Base-by-base conservation (phyloP, 2,888 invertebrate species). In the Drosophila cognata region DNA sequence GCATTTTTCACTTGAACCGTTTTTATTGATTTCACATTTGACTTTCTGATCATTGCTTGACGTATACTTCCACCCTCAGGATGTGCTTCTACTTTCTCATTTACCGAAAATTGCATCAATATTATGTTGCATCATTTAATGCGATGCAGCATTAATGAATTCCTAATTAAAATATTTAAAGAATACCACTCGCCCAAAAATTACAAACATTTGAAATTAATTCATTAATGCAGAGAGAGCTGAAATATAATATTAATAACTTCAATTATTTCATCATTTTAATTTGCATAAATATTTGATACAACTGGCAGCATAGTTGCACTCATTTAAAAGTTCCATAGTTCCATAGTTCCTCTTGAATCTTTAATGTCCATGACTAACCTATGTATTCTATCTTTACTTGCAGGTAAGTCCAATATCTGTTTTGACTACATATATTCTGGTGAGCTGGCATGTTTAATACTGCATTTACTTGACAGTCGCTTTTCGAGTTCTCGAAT, bases 351-450 rank as follows among this genome's bases (percentile, higher is more conserved):
- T n/a, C n/a, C n/a, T n/a, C 18, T 31, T 31, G 13, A 18, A 8
- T 25, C 2, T 16, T 16, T 18, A 31, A 52, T 6, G 21, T 10
- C 7, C 29, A 36, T 6, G 41, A n/a, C 28, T 41, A 13, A 51
- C 16, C 13, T 16, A 29, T 13, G 11, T 21, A 56, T 25, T n/a
- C 41, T 13, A 0, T 28, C 25, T 53, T 18, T 57, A 29, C 36
- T 77, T 77, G 5, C 53, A 77, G 77, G 77, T 77, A 41, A 77
- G 77, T 79, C 8, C 50, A 11, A 58, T 7, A 16, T 16, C 16
- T 25, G 25, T 8, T 46, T 8, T 46, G 4, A 16, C 16, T 25
- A 25, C 8, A 0, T 2, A 2, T 25, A 16, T 46, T 46, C 11
- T 28, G 68, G 57, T 68, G 41, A 67, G 68, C 3, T 50, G 11